Percentiles rank a stretch among this genome's conserved stretches.
These are phyloP conservation scores for Solenodon paradoxus DNA, from an alignment of 2,113 vertebrate genomes.

Conservation along the genomic window DNA sequence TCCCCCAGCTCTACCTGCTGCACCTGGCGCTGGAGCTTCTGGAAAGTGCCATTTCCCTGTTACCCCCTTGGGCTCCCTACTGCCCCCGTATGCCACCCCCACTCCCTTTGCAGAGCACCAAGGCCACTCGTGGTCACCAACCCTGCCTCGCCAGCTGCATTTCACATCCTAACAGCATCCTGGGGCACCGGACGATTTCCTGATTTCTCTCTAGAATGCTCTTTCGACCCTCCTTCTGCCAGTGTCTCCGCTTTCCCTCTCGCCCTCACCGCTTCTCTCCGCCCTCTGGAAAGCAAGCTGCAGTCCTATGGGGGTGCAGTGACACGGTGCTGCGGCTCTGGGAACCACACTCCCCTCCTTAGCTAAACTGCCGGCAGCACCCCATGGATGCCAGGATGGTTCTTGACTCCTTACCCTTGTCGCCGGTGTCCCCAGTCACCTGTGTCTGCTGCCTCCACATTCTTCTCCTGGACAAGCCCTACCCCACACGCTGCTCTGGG, in stretches of 20 bases:
- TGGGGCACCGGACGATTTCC: background rate
- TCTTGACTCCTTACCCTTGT: too few relatives aligned
- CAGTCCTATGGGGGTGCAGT: background rate
- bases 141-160: background rate
- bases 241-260: too few relatives aligned
- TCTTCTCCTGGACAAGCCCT: background rate
- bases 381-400: background rate
- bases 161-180: background rate
- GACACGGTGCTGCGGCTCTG: too few relatives aligned
- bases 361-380: background rate
- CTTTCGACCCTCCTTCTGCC: background rate
- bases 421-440: background rate
- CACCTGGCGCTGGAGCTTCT: fast-evolving
- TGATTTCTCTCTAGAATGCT: background rate
- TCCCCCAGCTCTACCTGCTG: fast-evolving
- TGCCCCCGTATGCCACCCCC: too few relatives aligned
- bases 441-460: background rate
- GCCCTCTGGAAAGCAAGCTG: background rate
- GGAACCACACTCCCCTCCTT: background rate
- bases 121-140: background rate
- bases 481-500: background rate
- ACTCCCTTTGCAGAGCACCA: background rate
- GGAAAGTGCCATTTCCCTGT: background rate
- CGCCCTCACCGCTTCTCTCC: fast-evolving
- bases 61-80: background rate